These are phyloP conservation scores for Papilio elwesi DNA, from an alignment of 2,888 invertebrate species.

Conservation along the genomic window DNA sequence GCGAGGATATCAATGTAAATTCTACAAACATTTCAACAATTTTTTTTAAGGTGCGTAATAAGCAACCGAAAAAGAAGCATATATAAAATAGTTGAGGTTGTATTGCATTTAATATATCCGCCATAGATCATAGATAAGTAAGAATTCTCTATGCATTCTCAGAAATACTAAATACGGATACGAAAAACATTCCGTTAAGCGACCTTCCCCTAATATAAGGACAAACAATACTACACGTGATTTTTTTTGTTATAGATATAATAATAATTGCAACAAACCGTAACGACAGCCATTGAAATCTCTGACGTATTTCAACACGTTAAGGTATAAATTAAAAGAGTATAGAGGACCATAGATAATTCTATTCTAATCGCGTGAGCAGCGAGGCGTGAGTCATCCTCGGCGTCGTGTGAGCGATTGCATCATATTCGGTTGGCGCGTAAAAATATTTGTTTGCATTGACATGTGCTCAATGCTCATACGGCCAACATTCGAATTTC, in stretches of 20 bases:
- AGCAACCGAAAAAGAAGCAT: no score
- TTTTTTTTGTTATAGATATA: conserved; percentile 29
- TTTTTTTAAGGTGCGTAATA: no score
- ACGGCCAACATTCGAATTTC: conserved; percentile 22
- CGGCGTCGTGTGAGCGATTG: conserved; percentile 41
- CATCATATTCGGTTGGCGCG: conserved; percentile 40
- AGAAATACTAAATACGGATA: conserved; percentile 7
- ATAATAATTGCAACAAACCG: conserved; percentile 36
- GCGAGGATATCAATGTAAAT: no score
- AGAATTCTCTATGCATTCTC: background rate
- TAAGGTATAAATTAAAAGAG: conserved; percentile 24
- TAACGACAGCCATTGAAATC: background rate
- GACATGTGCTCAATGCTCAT: conserved; percentile 8
- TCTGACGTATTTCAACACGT: background rate
- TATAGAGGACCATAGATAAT: conserved; percentile 22
- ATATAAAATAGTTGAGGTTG: no score
- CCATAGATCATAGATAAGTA: no score
- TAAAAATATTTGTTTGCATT: conserved; percentile 34
- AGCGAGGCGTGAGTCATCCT: conserved; percentile 41
- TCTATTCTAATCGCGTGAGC: conserved; percentile 39
- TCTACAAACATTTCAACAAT: no score
- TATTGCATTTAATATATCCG: no score
- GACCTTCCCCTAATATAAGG: conserved; percentile 33
- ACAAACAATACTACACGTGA: conserved; percentile 32
- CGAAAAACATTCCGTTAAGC: conserved; percentile 22